Percentiles rank a stretch among this genome's conserved stretches.
These are phyloP conservation scores for Resseliella maxima DNA, from an alignment of 2,888 invertebrate species.

Conservation along the genomic window DNA sequence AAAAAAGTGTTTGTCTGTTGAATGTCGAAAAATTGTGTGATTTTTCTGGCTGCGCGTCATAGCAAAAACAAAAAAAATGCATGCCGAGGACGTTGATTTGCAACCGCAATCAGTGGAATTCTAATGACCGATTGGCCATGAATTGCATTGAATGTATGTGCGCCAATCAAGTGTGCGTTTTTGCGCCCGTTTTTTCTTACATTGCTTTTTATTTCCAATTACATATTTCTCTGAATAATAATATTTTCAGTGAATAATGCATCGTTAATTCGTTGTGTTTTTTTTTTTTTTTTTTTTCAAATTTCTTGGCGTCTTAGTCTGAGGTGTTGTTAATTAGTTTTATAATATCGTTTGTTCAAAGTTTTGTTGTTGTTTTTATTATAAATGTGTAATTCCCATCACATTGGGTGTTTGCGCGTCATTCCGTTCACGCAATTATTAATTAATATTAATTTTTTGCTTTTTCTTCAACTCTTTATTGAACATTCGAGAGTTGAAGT, in stretches of 20 bases:
- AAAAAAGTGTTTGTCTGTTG: too few relatives aligned
- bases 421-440: slow-evolving; percentile 11
- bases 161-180: slow-evolving; percentile 15
- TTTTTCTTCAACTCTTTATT: background rate
- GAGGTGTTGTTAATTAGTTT: slow-evolving; percentile 16
- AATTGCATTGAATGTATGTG: slow-evolving; percentile 5
- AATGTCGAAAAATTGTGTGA: background rate
- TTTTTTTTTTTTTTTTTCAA: background rate
- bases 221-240: background rate
- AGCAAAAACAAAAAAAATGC: background rate
- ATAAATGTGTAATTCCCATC: background rate
- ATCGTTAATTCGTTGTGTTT: background rate
- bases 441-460: background rate
- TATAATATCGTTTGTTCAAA: background rate
- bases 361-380: background rate
- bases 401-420: background rate
- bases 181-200: background rate
- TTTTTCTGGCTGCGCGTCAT: background rate
- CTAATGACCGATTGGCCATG: slow-evolving; percentile 37
- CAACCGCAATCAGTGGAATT: slow-evolving; percentile 34
- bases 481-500: background rate
- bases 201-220: background rate
- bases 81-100: slow-evolving; percentile 36
- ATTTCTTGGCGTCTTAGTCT: background rate
- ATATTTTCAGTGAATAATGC: background rate